Base-by-base conservation (phyloP, 2,797 vertebrate genomes). In the Pristis pectinata region DNA sequence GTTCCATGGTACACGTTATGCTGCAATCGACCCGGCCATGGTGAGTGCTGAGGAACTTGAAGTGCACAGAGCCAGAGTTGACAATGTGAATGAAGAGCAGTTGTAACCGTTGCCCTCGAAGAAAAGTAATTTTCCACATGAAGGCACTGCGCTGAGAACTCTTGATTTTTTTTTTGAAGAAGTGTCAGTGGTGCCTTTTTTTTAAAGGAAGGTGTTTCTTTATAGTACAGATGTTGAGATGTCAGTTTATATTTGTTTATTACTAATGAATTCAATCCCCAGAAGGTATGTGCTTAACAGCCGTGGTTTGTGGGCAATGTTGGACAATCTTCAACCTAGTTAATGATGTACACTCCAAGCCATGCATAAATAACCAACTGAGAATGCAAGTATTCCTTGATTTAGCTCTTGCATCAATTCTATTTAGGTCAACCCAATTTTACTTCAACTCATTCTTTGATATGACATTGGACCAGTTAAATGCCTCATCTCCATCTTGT, bases 21-120 rank as follows among this genome's bases (percentile, higher is more conserved):
- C 99, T 0, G 99, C 99, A 95, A 99, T 99, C 9, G 98, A 98
- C 95, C 98, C 98, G 0, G 97, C 97, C 56, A 99, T 99, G 99
- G 97, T 99, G 95, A 99, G 98, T 0, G 97, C 98, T 0, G 99
- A 99, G 95, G 99, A 99, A 95, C 97, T 99, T 41, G 98, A 99
- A 95, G 98, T 99, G 41, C 99, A 99, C 95, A 98, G 97, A 95
- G 96, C 97, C 95, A 97, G 95, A 89, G 96, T 98, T 27, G 96
- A 96, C 93, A 53, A 96, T 0, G 89, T 95, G 0, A 97, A 98
- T 0, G 97, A 97, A 15, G 97, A 98, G 72, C 97, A 97, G 76
- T 98, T 96, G 95, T 97, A 97, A 95, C 1, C 7, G 6, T 0
- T 53, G 27, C 19, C 91, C 0, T 56, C 67, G 59, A 49, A 30